Evolutionary conservation across 2,888 invertebrate species (phyloP).

Genomic region (Hypercompe scribonia): DNA sequence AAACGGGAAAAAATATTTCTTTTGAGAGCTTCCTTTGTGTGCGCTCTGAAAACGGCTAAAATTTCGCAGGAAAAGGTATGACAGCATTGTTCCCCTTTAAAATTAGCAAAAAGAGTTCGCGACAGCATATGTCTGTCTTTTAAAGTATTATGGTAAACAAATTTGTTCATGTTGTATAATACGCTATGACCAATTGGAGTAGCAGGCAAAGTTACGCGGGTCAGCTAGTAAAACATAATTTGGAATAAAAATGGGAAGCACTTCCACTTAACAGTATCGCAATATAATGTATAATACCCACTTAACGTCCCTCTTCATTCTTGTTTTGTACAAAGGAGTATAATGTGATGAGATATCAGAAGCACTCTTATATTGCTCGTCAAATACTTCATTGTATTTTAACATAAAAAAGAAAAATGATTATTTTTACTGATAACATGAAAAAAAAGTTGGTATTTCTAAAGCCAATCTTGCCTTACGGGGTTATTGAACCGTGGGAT

Average conservation of each 20-base stretch:
- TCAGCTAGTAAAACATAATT: slow-evolving; percentile 23
- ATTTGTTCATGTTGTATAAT: too few relatives aligned
- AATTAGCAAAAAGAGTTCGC: too few relatives aligned
- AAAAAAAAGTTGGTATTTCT: slow-evolving; percentile 62
- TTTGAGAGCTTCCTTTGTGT: too few relatives aligned
- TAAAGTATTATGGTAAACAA: too few relatives aligned
- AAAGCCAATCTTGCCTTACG: slow-evolving; percentile 71
- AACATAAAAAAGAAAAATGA: slow-evolving; percentile 58
- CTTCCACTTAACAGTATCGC: slow-evolving; percentile 71
- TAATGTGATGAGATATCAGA: slow-evolving; percentile 63
- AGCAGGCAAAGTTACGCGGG: too few relatives aligned
- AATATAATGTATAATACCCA: slow-evolving; percentile 71
- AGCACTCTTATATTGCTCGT: slow-evolving; percentile 67
- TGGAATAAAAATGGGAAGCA: slow-evolving; percentile 28
- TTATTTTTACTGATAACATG: slow-evolving; percentile 60
- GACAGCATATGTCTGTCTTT: too few relatives aligned
- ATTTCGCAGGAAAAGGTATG: too few relatives aligned
- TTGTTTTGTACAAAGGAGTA: slow-evolving; percentile 61
- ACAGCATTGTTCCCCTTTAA: too few relatives aligned
- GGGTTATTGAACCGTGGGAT: slow-evolving; percentile 76
- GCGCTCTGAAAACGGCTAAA: too few relatives aligned
- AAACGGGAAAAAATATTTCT: too few relatives aligned
- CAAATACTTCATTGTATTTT: slow-evolving; percentile 57
- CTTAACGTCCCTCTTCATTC: slow-evolving; percentile 66
- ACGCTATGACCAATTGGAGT: too few relatives aligned